Conservation (phyloP, 2,797 vertebrate species). For the Silurus lanzhouensis region DNA sequence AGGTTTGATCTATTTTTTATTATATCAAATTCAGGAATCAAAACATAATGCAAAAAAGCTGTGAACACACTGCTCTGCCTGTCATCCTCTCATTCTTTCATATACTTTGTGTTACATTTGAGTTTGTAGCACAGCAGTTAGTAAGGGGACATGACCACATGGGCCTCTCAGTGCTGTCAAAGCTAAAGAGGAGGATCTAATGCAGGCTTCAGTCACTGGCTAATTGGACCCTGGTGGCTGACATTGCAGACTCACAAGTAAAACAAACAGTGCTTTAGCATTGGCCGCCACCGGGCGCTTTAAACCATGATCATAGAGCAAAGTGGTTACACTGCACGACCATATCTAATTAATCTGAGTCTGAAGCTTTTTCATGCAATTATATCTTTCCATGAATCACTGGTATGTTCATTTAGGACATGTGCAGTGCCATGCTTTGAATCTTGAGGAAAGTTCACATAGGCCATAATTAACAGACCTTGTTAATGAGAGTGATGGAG, state of each 20-base stretch:
- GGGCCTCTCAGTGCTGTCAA: constrained; percentile 74
- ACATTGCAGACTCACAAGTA: constrained; percentile 81
- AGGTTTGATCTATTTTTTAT: constrained; percentile 1
- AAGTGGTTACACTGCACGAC: constrained; percentile 75
- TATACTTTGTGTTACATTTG: constrained; percentile 26
- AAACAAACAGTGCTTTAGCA: constrained; percentile 86
- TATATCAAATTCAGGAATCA: neutral
- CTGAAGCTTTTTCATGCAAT: constrained; percentile 73
- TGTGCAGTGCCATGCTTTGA: constrained; percentile 76
- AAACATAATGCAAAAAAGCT: neutral
- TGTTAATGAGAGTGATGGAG: constrained; percentile 80
- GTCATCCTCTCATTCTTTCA: constrained; percentile 5
- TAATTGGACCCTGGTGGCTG: constrained; percentile 94
- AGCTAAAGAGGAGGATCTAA: constrained; percentile 73
- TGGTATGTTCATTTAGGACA: constrained; percentile 86
- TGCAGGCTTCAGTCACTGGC: constrained; percentile 83
- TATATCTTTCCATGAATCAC: constrained; percentile 69
- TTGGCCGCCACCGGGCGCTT: constrained; percentile 77
- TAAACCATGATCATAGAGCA: constrained; percentile 77
- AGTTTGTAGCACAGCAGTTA: constrained; percentile 74
- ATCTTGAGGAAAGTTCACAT: constrained; percentile 84
- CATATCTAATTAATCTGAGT: constrained; percentile 81
- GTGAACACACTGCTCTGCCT: neutral
- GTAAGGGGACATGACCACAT: constrained; percentile 78
- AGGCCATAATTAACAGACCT: constrained; percentile 90